These are phyloP conservation scores for Enteromius treurensis DNA, from an alignment of 2,797 vertebrate species.

Conservation along the genomic window DNA sequence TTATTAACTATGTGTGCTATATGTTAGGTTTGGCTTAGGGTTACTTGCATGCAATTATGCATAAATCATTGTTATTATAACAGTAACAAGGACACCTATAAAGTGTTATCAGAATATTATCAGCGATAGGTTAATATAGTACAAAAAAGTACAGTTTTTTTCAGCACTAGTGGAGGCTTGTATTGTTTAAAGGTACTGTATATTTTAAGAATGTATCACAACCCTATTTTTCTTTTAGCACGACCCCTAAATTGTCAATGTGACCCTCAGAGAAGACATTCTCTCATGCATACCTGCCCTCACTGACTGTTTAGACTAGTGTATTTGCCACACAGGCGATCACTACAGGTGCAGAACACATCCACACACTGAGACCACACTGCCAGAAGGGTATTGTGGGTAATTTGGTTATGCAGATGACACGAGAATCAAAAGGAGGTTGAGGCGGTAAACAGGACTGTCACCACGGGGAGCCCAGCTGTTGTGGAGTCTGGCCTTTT, in stretches of 20 bases:
- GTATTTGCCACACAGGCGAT: not conserved
- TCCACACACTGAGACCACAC: not conserved
- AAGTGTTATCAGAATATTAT: not conserved
- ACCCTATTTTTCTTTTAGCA: not conserved
- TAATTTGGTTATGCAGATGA: constrained; percentile 28
- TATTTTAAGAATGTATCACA: not conserved
- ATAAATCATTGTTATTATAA: too few relatives aligned
- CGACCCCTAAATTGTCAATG: not conserved
- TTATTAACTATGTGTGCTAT: too few relatives aligned
- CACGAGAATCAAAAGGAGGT: constrained; percentile 3
- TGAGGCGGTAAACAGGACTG: constrained; percentile 21
- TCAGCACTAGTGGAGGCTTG: not conserved
- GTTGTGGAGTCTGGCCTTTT: constrained; percentile 36
- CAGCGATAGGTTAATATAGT: not conserved
- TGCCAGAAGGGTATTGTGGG: constrained; percentile 5
- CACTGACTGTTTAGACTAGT: not conserved
- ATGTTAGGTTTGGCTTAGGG: too few relatives aligned
- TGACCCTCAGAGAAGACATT: not conserved
- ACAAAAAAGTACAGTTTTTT: not conserved
- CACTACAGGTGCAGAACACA: not conserved
- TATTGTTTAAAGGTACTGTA: not conserved
- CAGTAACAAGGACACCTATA: too few relatives aligned
- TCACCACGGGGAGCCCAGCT: constrained; percentile 52
- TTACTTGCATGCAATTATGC: too few relatives aligned
- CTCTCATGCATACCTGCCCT: not conserved